These are phyloP conservation scores for Melitaea cinxia DNA, from an alignment of 1,140 invertebrate genomes.

Conservation along the genomic window DNA sequence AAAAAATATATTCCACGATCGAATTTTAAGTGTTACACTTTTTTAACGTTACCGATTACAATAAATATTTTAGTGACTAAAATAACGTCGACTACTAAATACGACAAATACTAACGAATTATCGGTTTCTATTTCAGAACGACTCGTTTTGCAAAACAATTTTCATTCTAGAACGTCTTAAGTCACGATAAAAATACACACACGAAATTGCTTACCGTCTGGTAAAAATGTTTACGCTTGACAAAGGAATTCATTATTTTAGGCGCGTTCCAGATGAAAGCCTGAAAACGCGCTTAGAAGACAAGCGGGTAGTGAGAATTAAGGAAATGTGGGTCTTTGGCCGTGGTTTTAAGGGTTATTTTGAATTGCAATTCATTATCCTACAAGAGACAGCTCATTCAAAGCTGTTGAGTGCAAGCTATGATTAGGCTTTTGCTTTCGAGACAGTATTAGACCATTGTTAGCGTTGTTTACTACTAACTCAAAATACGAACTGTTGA, in stretches of 20 bases:
- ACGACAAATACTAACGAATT: too few species aligned
- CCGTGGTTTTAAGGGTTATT: neutral
- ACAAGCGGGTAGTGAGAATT: neutral
- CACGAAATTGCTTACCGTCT: neutral
- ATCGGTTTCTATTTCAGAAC: too few species aligned
- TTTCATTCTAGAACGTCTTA: neutral
- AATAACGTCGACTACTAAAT: too few species aligned
- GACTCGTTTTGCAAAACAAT: too few species aligned
- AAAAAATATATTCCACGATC: too few species aligned
- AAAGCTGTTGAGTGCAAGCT: neutral
- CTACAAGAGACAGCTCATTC: neutral
- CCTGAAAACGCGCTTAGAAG: conserved; percentile 9
- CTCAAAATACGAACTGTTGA: too few species aligned
- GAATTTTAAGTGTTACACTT: too few species aligned
- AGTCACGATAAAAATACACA: neutral
- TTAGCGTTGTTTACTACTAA: neutral
- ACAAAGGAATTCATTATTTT: conserved; percentile 21
- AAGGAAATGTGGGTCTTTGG: neutral
- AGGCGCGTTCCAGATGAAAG: conserved; percentile 10
- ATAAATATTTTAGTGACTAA: too few species aligned
- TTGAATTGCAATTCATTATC: neutral
- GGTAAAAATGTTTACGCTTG: conserved; percentile 15
- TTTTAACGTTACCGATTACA: too few species aligned
- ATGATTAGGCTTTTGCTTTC: conserved; percentile 8
- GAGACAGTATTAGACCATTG: neutral